Conservation (phyloP, 53 echinoderm and acorn worm species). For the Mesocentrotus franciscanus region DNA sequence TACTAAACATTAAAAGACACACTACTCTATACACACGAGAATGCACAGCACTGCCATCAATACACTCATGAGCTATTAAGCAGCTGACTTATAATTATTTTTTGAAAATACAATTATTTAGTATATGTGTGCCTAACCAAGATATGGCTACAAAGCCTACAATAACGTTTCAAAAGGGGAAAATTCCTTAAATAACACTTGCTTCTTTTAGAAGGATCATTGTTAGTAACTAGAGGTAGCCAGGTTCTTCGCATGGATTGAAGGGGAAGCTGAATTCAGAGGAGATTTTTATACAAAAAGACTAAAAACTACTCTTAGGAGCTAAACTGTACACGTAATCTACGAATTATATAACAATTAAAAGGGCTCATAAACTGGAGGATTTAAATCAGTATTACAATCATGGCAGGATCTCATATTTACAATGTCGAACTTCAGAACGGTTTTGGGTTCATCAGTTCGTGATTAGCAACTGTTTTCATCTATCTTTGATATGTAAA, state of each 20-base stretch:
- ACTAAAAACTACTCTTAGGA: too few species aligned
- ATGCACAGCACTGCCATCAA: neutral
- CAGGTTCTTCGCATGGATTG: neutral
- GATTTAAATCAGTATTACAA: too few species aligned
- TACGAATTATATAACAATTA: too few species aligned
- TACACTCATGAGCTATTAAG: neutral
- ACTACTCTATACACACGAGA: conserved; percentile 5
- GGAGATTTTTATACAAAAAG: too few species aligned
- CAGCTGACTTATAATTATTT: neutral
- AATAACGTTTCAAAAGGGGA: neutral
- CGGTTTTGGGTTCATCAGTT: too few species aligned
- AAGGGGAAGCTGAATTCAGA: too few species aligned
- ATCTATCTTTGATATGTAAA: neutral
- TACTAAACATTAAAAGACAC: neutral
- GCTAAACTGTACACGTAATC: too few species aligned
- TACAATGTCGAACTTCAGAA: neutral
- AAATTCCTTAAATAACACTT: too few species aligned
- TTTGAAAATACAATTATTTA: neutral
- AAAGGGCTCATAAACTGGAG: too few species aligned
- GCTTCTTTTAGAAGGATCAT: neutral
- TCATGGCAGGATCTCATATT: neutral
- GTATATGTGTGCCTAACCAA: neutral
- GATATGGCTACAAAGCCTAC: neutral
- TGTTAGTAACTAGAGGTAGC: neutral
- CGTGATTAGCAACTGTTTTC: too few species aligned